A percentile compares a stretch with the other conserved stretches of the same genome.
Evolutionary conservation across 2,888 invertebrate species (phyloP).

Genomic region (Ormyrus pomaceus): DNA sequence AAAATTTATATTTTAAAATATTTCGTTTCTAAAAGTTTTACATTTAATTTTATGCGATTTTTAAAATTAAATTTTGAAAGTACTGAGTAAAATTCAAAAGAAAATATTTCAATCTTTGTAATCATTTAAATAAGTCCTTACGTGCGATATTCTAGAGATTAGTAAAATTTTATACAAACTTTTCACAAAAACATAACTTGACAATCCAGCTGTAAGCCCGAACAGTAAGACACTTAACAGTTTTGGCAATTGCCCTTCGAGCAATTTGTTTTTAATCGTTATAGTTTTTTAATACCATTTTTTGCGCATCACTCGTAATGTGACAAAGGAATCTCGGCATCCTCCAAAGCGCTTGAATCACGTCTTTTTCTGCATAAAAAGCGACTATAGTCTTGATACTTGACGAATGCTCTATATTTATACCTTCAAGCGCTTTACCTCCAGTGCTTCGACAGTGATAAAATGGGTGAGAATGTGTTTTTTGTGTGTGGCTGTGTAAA

Average conservation of each 20-base stretch:
- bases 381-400: constrained; percentile 13
- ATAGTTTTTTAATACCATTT: constrained; percentile 12
- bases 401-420: background rate
- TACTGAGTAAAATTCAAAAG: too few species aligned
- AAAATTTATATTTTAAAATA: constrained; percentile 1
- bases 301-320: background rate
- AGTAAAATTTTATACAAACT: constrained; percentile 15
- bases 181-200: background rate
- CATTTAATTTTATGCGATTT: too few species aligned
- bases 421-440: constrained; percentile 26
- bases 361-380: constrained; percentile 13
- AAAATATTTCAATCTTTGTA: too few species aligned
- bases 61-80: too few species aligned
- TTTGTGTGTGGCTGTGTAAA: constrained; percentile 59
- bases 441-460: constrained; percentile 25
- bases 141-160: background rate
- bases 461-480: constrained; percentile 4
- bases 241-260: constrained; percentile 60
- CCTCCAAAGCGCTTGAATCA: constrained; percentile 28
- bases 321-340: constrained; percentile 23
- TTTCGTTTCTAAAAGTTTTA: too few species aligned
- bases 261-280: constrained; percentile 38
- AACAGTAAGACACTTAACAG: constrained; percentile 75
- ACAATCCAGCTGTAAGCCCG: constrained; percentile 71
- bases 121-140: too few species aligned